Evolutionary conservation across 2,888 invertebrate species (phyloP), one percentile per base, ranked within the genome.

Genomic region (Apomyelois bistriatella): DNA sequence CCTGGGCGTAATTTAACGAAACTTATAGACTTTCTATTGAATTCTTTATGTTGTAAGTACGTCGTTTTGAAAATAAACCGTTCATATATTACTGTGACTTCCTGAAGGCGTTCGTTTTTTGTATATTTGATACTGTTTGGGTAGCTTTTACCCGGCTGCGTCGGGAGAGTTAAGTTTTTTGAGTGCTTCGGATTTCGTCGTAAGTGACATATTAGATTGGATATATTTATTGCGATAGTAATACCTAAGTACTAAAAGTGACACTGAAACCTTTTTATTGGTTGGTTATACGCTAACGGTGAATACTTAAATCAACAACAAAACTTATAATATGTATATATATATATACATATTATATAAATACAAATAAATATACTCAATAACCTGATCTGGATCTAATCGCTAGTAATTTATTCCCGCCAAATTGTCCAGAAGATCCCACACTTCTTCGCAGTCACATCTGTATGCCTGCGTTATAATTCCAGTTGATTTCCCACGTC

Each of bases 401-500:
- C 2, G 22, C 22, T 3, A 22, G 22, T 22, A 22, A 22, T 22
- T 22, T 22, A 22, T 22, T 22, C 22, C 22, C 22, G 22, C 22
- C 22, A 22, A 22, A 22, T 22, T 22, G 22, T 22, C 22, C 32
- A 32, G 32, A 32, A 32, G 32, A 32, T 32, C 32, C 32, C 32
- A 9, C 10, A 32, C 10, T 22, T 12, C 4, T 48, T 48, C n/a
- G 7, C 17, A 37, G 22, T 10, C 30, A 32, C 6, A 30, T 38
- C 28, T 40, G 40, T 54, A 57, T 61, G 59, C 56, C 55, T 62
- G 50, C 57, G 35, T 49, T 55, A 55, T 58, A 55, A 60, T 58
- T 51, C 59, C 36, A 52, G 40, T 55, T 68, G 68, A 72, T 73
- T 73, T 72, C 73, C 73, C 73, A 22, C 22, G 67, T 54, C 60